A percentile compares a stretch with the other conserved stretches of the same genome.
These are phyloP conservation scores for Leptosomus discolor DNA, from an alignment of 2,113 vertebrate species.

Conservation along the genomic window DNA sequence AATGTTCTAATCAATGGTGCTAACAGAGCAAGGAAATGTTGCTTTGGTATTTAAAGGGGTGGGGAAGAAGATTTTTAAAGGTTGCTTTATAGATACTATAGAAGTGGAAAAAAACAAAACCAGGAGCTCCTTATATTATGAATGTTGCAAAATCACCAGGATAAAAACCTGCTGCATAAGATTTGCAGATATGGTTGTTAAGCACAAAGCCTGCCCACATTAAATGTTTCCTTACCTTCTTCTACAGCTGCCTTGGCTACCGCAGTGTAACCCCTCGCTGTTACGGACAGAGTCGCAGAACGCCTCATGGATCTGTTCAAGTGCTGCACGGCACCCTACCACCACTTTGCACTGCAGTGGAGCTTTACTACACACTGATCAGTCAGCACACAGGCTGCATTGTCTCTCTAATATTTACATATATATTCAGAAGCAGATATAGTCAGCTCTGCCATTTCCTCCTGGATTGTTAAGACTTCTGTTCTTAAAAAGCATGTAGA, in stretches of 20 bases:
- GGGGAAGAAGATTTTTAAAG: neutral
- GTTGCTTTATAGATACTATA: neutral
- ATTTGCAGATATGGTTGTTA: neutral
- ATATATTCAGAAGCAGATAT: neutral
- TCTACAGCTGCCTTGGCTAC: neutral
- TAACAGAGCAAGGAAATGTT: neutral
- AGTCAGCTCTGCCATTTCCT: neutral
- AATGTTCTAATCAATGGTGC: neutral
- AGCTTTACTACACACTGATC: neutral
- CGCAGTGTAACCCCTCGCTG: neutral
- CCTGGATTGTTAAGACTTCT: neutral
- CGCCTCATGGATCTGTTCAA: neutral
- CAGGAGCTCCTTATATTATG: neutral
- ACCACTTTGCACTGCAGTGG: neutral
- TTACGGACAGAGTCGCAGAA: neutral
- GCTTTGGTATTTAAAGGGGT: neutral
- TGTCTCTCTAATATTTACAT: neutral
- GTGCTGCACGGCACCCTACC: neutral
- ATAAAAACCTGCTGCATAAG: neutral
- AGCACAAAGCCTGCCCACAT: neutral
- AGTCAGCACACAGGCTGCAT: neutral
- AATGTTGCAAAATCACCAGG: neutral
- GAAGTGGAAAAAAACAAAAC: neutral
- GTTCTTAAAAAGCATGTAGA: neutral
- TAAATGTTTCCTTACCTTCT: neutral